Base-by-base conservation (phyloP, 1,140 invertebrate species). In the Leguminivora glycinivorella region DNA sequence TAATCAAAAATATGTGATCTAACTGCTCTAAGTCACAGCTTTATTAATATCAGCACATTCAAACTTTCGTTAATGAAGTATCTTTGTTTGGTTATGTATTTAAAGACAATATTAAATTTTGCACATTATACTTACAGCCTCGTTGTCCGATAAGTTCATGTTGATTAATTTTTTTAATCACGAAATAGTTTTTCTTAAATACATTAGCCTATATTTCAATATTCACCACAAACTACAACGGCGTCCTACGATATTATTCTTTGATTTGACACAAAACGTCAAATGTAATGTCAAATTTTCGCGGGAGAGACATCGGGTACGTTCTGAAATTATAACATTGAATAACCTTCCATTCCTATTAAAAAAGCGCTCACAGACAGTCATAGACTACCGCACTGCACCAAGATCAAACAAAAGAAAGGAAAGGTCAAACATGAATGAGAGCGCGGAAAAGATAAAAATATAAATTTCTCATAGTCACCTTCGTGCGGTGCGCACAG, bases 101-200 rank as follows among this genome's bases (percentile, higher is more conserved):
- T 2, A 52, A 14, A 31, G 26, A 17, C 25, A 17, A 22, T 3
- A 63, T 29, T 63, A 4, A 4, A 63, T 24, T 2, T 6, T 29
- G 31, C 29, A 31, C 58, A 63, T 68, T 9, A 68, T 80, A 88
- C 88, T 89, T 77, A 92, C 90, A 63, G 85, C 89, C 73, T 92
- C 90, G 80, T 91, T 91, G 38, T 91, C 90, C 6, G 90, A 92
- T 70, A 87, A 83, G 75, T 89, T 89, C 87, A 91, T 89, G 43
- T 67, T 80, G 38, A 74, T 72, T 66, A 56, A 34, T 69, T 67
- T 60, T 69, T 63, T 26, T 60, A 22, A 52, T 52, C 6, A 22
- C 47, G 19, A 52, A 52, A 52, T 52, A 19, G 17, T 52, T 22
- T 22, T 4, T 40, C 43, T 29, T n/a, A 67, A 26, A 52, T 70